phyloP scores from a whole-genome alignment of 1,140 invertebrate genomes.

The Caenorhabditis brenneri region DNA sequence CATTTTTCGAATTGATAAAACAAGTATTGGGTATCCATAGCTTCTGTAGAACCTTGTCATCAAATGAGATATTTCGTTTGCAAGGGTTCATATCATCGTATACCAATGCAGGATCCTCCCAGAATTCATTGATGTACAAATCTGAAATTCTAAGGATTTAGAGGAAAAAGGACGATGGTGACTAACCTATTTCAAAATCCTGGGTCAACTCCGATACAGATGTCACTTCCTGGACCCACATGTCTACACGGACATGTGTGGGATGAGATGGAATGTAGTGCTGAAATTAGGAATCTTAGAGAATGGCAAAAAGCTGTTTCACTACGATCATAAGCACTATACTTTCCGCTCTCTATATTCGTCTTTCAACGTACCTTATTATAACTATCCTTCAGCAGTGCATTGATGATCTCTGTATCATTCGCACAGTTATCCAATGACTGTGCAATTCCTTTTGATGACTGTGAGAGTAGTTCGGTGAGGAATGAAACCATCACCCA shows the following conservation, averaged over 20 bases:
- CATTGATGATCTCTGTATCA: conserved; percentile 69
- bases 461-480: conserved; percentile 66
- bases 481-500: conserved; percentile 71
- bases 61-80: conserved; percentile 56
- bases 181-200: conserved; percentile 71
- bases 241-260: conserved; percentile 69
- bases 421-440: conserved; percentile 62
- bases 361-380: conserved; percentile 66
- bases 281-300: no score
- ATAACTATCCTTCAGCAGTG: conserved; percentile 67
- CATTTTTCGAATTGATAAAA: conserved; percentile 68
- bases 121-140: conserved; percentile 71
- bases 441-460: conserved; percentile 39
- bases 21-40: conserved; percentile 55
- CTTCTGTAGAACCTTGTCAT: conserved; percentile 51
- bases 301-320: no score
- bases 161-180: no score
- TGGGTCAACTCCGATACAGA: conserved; percentile 70
- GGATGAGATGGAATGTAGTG: conserved; percentile 70
- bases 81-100: conserved; percentile 69
- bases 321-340: no score
- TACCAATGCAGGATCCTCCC: conserved; percentile 69
- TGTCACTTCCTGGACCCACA: conserved; percentile 71
- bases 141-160: no score
- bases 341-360: no score